A percentile compares a stretch with the other conserved stretches of the same genome.
Evolutionary conservation across 2,113 vertebrate genomes (phyloP).

Genomic region (Boleophthalmus pectinirostris): DNA sequence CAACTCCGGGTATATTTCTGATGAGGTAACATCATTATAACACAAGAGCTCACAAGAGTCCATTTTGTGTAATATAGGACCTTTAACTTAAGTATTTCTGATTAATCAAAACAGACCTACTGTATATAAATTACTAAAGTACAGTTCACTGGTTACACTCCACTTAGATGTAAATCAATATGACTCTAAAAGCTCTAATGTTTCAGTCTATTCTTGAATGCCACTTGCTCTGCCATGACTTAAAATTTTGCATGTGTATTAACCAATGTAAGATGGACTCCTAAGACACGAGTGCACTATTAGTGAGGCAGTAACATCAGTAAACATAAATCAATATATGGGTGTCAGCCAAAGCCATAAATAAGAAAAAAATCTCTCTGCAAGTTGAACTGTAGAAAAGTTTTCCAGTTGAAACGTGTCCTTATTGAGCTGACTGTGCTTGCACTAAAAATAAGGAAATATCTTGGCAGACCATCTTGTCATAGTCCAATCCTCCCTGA

Average conservation of each 20-base stretch:
- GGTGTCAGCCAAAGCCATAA: not conserved
- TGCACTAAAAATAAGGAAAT: not conserved
- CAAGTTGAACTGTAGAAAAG: not conserved
- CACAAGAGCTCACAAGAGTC: too few species aligned
- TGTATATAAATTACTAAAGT: too few species aligned
- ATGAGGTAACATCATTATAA: too few species aligned
- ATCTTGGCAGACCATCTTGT: not conserved
- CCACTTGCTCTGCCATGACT: not conserved
- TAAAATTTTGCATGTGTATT: not conserved
- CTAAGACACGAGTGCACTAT: constrained; percentile 3
- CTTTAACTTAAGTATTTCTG: too few species aligned
- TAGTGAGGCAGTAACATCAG: constrained; percentile 4
- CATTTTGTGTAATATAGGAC: too few species aligned
- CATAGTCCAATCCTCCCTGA: not conserved
- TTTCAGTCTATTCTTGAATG: constrained; percentile 16
- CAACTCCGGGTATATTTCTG: too few species aligned
- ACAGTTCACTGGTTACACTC: too few species aligned
- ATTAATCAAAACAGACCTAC: too few species aligned
- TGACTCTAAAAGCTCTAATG: not conserved
- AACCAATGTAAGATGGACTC: not conserved
- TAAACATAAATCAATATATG: constrained; percentile 4
- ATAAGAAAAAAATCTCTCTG: not conserved
- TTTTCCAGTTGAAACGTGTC: not conserved
- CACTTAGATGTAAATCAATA: too few species aligned
- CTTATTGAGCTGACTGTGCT: not conserved